These are phyloP conservation scores for Eunapius fragilis DNA, from an alignment of 37 sponge, comb jelly and placozoan genomes.

Conservation along the genomic window DNA sequence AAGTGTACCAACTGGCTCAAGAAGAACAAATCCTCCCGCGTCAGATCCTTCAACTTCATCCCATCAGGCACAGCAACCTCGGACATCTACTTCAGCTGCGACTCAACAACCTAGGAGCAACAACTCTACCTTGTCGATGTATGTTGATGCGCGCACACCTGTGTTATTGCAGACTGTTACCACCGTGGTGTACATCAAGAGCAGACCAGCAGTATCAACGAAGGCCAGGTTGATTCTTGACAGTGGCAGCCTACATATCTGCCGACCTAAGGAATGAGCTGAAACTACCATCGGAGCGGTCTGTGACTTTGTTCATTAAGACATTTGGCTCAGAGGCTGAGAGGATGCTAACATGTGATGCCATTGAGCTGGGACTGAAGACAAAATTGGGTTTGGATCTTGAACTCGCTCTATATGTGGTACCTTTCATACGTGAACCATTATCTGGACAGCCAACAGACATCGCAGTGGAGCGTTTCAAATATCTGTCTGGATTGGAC, in stretches of 20 bases:
- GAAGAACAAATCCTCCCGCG: not conserved
- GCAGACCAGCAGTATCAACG: not conserved
- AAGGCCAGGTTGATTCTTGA: conserved; percentile 24
- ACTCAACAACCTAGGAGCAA: not conserved
- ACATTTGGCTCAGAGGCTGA: conserved; percentile 31
- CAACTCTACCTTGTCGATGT: not conserved
- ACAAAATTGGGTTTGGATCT: not conserved
- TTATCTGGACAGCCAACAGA: conserved; percentile 18
- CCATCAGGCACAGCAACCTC: not conserved
- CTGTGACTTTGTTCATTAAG: conserved; percentile 10
- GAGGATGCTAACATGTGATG: conserved; percentile 12
- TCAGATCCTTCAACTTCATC: not conserved
- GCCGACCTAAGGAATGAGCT: conserved; percentile 5
- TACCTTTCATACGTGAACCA: no score
- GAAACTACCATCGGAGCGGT: not conserved
- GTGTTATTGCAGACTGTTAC: conserved; percentile 27
- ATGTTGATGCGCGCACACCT: not conserved
- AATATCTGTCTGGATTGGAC: conserved; percentile 11
- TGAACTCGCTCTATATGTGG: conserved; percentile 28
- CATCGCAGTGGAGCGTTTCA: not conserved
- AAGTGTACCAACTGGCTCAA: conserved; percentile 5
- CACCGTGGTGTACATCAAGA: conserved; percentile 6
- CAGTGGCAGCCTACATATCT: conserved; percentile 37
- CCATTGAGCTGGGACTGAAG: conserved; percentile 10
- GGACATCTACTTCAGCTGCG: not conserved